phyloP scores from a whole-genome alignment of 2,113 vertebrate species.

The Poecile atricapillus region DNA sequence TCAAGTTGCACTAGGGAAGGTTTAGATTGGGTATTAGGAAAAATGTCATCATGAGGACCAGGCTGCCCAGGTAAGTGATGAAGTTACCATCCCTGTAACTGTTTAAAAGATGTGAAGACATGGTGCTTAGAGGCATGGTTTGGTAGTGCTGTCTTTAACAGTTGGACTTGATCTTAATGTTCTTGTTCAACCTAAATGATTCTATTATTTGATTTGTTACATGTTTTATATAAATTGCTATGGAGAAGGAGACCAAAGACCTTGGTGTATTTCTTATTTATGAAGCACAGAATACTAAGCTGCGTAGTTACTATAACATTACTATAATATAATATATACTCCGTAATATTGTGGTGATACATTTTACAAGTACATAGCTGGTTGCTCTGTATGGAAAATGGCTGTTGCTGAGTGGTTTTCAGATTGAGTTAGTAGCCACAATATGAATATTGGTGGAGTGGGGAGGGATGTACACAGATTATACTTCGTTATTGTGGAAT shows the following conservation, averaged over 20 bases:
- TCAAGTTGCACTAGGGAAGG: neutral
- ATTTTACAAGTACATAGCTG: neutral
- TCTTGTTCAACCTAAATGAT: neutral
- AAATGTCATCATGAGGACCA: neutral
- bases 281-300: neutral
- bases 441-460: neutral
- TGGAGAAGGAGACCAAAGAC: neutral
- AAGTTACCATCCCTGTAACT: neutral
- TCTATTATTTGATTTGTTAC: rapidly evolving
- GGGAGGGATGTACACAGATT: rapidly evolving
- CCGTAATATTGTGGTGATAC: neutral
- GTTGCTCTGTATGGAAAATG: neutral
- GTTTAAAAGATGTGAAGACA: neutral
- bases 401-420: neutral
- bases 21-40: neutral
- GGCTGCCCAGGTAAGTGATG: neutral
- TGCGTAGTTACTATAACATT: neutral
- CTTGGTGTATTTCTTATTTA: neutral
- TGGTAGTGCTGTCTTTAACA: neutral
- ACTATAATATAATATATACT: too few relatives aligned
- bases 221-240: neutral
- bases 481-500: neutral
- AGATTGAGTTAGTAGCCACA: neutral
- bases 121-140: neutral
- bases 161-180: neutral